Base-by-base conservation (phyloP, 2,113 vertebrate species). In the Nycticebus coucang region DNA sequence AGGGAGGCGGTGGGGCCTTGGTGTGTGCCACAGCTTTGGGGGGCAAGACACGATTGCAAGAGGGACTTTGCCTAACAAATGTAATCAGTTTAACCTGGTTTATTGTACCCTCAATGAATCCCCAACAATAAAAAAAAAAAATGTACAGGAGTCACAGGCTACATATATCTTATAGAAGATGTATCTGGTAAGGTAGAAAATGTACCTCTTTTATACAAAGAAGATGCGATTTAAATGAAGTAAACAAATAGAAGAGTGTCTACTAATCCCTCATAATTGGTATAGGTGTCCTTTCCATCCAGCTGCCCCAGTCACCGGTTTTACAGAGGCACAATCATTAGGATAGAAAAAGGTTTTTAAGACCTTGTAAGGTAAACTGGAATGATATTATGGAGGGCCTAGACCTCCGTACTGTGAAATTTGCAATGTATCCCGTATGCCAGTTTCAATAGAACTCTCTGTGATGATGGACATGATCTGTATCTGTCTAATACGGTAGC, bases 161-260 rank as follows among this genome's bases (percentile, higher is more conserved):
- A 21, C 1, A 41, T 28, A 13, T 50, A 50, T 50, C 45, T 50
- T 9, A 57, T 17, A 2, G n/a, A 62, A 93, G n/a, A 37, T 41
- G 35, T 33, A 69, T 35, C 35, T 50, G 8, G 45, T 10, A 9
- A 50, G 45, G 64, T 24, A 2, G n/a, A 62, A 93, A 30, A 37
- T 41, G 35, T 28, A 69, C 45, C 35, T 50, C 45, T 50, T 50
- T 50, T 50, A 50, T 50, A 50, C 60, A 94, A 94, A 89, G 64
- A 57, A 28, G 81, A 86, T 64, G 22, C 14, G 91, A 77, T 93
- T 94, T 92, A 91, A 96, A 85, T 77, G 69, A 90, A 68, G 72
- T 82, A 95, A 89, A 74, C 41, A 90, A n/a, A 85, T 5, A 50
- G 45, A 50, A 60, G 7, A 87, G 28, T 88, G 14, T 82, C 53